A percentile compares a stretch with the other conserved stretches of the same genome.
Evolutionary conservation across 1,140 invertebrate species (phyloP).

Genomic region (Paralvinella palmiformis): DNA sequence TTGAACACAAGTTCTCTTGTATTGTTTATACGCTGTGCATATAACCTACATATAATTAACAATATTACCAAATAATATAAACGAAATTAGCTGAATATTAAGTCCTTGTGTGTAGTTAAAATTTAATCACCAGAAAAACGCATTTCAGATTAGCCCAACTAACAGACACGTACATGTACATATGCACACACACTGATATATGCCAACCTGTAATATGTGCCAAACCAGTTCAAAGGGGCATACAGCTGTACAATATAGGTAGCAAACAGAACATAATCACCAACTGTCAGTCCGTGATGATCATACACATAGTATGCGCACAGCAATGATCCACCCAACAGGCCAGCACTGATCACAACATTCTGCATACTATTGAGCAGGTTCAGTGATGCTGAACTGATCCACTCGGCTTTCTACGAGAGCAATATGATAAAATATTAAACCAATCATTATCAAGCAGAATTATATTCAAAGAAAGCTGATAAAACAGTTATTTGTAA

Average conservation of each 20-base stretch:
- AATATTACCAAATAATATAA: too few relatives aligned
- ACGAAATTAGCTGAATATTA: too few relatives aligned
- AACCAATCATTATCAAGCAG: neutral
- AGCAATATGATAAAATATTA: conserved; percentile 14
- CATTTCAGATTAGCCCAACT: neutral
- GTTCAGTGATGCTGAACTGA: conserved; percentile 74
- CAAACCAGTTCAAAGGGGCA: conserved; percentile 92
- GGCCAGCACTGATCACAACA: conserved; percentile 76
- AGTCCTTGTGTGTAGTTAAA: neutral
- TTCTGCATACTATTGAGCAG: conserved; percentile 86
- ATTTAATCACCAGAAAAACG: neutral
- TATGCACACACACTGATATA: neutral
- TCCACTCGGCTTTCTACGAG: conserved; percentile 77
- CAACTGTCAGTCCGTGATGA: conserved; percentile 68
- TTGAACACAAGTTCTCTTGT: too few relatives aligned
- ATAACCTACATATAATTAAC: too few relatives aligned
- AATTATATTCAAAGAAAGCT: neutral
- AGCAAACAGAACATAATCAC: conserved; percentile 91
- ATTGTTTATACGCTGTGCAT: too few relatives aligned
- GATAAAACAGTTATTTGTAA: neutral
- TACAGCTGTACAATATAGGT: conserved; percentile 96
- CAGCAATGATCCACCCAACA: conserved; percentile 78
- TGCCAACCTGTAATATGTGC: conserved; percentile 86
- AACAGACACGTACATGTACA: neutral
- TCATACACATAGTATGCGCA: conserved; percentile 72